Evolutionary conservation across 2,113 vertebrate genomes (phyloP), one percentile per base, ranked within the genome.

Genomic region (Delphinus delphis): DNA sequence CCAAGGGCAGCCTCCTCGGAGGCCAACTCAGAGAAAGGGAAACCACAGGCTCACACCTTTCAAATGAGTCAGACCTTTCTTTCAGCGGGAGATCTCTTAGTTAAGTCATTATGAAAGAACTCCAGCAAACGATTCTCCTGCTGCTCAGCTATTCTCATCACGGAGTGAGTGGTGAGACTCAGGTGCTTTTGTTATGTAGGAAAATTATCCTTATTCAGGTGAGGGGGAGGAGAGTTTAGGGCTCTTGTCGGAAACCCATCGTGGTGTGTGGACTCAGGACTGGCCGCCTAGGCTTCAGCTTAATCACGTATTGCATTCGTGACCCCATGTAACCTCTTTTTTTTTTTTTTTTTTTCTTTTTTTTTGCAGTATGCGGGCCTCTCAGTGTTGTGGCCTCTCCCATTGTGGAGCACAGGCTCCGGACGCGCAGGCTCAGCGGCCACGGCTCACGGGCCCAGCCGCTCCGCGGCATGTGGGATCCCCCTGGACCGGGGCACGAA

Each of bases 61-160:
- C 31, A 21, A 33, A n/a, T 93, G 84, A 87, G 47, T 96, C 94
- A 90, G 88, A 73, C 31, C 23, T 81, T 70, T 28, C 90, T 96
- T 76, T 81, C 15, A 88, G 77, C 36, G 79, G 68, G 31, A 31
- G 31, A 17, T 38, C 55, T 60, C 58, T 77, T 47, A 62, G 41
- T 47, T 44, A 71, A 83, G 63, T 62, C 85, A 68, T 25, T 36
- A 62, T 0, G 50, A 80, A 85, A 92, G 74, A 50, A 14, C n/a
- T 33, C 71, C 11, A 55, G 44, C 14, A 31, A 73, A 21, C 2
- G 33, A 18, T 33, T 74, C 68, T 63, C 9, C 50, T 33, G n/a
- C 47, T 20, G 17, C 63, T 47, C 14, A 14, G 60, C 21, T 33
- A 1, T 4, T 58, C 33, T 88, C 58, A 6, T 50, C 47, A 12